Percentiles rank a stretch among this genome's conserved stretches.
Evolutionary conservation across 37 sponge, comb jelly and placozoan species (phyloP).

Genomic region (Mnemiopsis leidyi): DNA sequence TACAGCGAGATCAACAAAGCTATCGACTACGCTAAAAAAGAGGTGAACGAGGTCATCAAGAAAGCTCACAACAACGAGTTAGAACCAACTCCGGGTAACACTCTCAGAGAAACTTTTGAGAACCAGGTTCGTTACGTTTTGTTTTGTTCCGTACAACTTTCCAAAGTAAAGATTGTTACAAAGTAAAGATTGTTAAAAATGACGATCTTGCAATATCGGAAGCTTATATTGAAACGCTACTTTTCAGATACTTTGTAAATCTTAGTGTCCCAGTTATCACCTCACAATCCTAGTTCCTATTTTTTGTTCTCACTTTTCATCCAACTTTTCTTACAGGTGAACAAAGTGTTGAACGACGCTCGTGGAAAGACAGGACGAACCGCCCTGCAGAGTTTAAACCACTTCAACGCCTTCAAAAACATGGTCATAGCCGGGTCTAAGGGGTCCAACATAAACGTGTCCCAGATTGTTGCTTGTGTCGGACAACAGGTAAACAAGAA

Average conservation of each 20-base stretch:
- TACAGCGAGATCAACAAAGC: slow-evolving; percentile 93
- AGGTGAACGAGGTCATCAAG: slow-evolving; percentile 95
- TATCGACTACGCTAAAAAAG: slow-evolving; percentile 90
- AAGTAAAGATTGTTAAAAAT: no score
- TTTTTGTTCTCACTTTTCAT: no score
- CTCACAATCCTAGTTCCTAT: no score
- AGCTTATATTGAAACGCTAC: no score
- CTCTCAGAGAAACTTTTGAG: slow-evolving; percentile 97
- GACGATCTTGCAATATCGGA: no score
- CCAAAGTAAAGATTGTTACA: no score
- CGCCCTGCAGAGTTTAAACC: slow-evolving; percentile 90
- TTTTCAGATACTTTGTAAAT: no score
- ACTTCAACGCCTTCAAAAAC: slow-evolving; percentile 99
- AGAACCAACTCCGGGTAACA: slow-evolving; percentile 98
- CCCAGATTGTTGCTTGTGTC: slow-evolving; percentile 99
- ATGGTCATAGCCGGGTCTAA: slow-evolving; percentile 99
- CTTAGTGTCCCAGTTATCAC: no score
- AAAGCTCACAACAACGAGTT: slow-evolving; percentile 98
- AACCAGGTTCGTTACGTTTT: slow-evolving; percentile 77
- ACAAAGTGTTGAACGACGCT: slow-evolving; percentile 95
- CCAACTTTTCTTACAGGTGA: slow-evolving; percentile 80
- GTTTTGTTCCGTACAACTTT: no score
- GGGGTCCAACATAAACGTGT: slow-evolving; percentile 99
- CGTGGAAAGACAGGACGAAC: slow-evolving; percentile 95
- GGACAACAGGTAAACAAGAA: slow-evolving; percentile 83